These are phyloP conservation scores for Psephotus haematonotus DNA, from an alignment of 2,113 vertebrate genomes.

Conservation along the genomic window DNA sequence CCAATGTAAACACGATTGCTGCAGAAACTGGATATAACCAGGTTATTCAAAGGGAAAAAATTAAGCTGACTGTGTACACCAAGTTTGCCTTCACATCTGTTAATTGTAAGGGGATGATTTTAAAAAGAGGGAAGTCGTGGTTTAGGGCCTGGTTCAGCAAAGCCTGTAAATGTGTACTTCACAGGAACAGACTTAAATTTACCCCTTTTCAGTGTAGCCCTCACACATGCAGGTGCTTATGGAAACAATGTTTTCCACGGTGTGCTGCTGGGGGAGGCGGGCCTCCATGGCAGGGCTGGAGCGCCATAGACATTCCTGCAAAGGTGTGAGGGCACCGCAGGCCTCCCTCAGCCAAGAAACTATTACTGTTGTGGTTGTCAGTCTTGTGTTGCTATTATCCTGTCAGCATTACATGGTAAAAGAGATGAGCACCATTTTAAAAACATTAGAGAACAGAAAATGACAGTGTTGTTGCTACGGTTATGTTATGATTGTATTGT, in stretches of 20 bases:
- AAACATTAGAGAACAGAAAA: background rate
- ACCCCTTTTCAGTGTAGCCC: background rate
- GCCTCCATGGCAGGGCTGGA: fast-evolving
- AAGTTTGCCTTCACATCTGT: constrained; percentile 17
- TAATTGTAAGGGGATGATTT: background rate
- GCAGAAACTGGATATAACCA: constrained; percentile 32
- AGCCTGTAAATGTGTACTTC: background rate
- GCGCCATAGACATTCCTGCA: fast-evolving
- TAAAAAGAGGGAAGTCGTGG: background rate
- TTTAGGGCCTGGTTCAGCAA: background rate
- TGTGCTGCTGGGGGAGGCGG: fast-evolving
- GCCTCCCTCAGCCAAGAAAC: background rate
- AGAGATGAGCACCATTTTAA: background rate
- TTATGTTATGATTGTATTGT: background rate
- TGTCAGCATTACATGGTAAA: background rate
- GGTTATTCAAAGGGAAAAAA: background rate
- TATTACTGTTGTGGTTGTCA: fast-evolving
- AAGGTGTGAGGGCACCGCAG: background rate
- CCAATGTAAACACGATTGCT: constrained; percentile 28
- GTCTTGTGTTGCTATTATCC: fast-evolving
- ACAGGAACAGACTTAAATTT: background rate
- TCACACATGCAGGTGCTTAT: background rate
- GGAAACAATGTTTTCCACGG: fast-evolving
- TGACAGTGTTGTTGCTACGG: background rate
- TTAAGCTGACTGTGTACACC: background rate